Percentiles rank a stretch among this genome's conserved stretches.
phyloP scores from a whole-genome alignment of 2,113 vertebrate genomes.

The Rhabdornis inornatus region DNA sequence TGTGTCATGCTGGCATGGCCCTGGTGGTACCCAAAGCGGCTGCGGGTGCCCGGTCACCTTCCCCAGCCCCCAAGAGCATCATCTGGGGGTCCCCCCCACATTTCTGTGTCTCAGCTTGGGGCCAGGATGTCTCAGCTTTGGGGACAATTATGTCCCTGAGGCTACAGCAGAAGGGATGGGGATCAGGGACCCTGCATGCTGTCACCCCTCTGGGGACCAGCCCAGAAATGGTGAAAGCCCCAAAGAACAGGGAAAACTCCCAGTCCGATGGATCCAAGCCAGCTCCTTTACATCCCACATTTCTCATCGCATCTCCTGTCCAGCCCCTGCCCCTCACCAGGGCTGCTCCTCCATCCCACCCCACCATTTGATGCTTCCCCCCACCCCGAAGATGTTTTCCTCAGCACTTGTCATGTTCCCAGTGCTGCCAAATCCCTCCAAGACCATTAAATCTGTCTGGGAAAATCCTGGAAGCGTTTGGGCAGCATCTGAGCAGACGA shows the following conservation, averaged over 20 bases:
- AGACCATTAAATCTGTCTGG: neutral
- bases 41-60: rapidly evolving
- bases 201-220: neutral
- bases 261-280: rapidly evolving
- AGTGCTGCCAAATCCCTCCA: neutral
- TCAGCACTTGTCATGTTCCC: rapidly evolving
- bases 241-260: neutral
- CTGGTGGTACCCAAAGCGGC: neutral
- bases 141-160: neutral
- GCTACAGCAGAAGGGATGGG: neutral
- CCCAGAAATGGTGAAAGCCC: neutral
- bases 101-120: neutral
- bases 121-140: neutral
- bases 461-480: neutral
- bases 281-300: neutral
- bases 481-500: rapidly evolving
- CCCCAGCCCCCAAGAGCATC: neutral
- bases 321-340: neutral
- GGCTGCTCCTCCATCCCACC: neutral
- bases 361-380: rapidly evolving
- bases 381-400: rapidly evolving
- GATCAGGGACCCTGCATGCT: rapidly evolving
- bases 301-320: neutral
- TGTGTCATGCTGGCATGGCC: neutral
- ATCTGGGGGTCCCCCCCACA: rapidly evolving